Percentiles rank a stretch among this genome's conserved stretches.
Conservation (phyloP, 2,888 invertebrate species). For the Drosophila multiciliata region DNA sequence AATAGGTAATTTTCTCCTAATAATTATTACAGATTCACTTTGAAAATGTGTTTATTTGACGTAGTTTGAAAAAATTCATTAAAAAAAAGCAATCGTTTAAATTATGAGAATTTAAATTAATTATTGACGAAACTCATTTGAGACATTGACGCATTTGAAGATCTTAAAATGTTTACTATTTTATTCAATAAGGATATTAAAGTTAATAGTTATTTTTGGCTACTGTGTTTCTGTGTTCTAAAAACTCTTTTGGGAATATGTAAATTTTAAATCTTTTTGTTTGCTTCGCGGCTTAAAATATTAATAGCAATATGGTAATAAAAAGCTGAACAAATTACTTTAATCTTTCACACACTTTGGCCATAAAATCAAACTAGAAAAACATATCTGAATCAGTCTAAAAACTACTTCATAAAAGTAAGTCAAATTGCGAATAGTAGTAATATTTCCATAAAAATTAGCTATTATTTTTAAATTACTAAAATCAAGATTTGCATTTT, state of each 20-base stretch:
- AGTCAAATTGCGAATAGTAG: constrained; percentile 11
- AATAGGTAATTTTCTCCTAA: neutral
- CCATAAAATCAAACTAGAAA: neutral
- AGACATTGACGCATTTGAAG: neutral
- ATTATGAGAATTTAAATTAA: neutral
- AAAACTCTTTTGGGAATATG: neutral
- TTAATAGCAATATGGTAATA: neutral
- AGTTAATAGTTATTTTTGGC: neutral
- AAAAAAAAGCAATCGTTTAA: too few relatives aligned
- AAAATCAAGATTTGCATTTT: constrained; percentile 57
- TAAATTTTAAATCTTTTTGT: neutral
- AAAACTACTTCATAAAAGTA: neutral
- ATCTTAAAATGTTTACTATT: neutral
- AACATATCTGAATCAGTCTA: neutral
- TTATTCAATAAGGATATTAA: neutral
- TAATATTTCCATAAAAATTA: neutral
- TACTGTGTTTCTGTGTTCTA: neutral
- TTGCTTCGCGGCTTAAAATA: neutral
- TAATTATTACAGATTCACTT: neutral
- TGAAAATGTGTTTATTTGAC: too few relatives aligned
- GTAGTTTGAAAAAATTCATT: too few relatives aligned
- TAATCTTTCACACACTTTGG: neutral
- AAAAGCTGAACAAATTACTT: neutral
- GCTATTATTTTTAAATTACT: constrained; percentile 39
- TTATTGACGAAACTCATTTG: neutral